Evolutionary conservation across 2,797 vertebrate species (phyloP).

Genomic region (Erithacus rubecula): DNA sequence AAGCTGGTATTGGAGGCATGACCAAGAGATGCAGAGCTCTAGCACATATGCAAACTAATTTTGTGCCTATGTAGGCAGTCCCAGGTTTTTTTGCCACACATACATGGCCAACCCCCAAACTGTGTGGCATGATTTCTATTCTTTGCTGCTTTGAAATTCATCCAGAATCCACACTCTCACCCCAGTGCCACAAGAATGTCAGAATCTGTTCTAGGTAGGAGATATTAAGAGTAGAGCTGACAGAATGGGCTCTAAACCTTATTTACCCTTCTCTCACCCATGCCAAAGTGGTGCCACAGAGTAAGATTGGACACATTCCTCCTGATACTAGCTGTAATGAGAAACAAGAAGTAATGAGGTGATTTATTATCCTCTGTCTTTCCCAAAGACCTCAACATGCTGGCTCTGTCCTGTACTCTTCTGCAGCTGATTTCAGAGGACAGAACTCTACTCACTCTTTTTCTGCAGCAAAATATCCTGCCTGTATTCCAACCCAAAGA

Average conservation of each 20-base stretch:
- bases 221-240: neutral
- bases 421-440: neutral
- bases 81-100: neutral
- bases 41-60: neutral
- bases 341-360: constrained; percentile 28
- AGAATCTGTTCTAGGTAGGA: neutral
- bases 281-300: accelerated
- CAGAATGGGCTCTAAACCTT: constrained; percentile 1
- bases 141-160: neutral
- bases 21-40: neutral
- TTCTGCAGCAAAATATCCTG: neutral
- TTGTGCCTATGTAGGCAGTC: neutral
- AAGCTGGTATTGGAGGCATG: neutral
- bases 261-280: neutral
- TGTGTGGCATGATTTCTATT: neutral
- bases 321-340: neutral
- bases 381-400: neutral
- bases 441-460: neutral
- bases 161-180: neutral
- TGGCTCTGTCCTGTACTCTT: neutral
- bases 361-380: constrained; percentile 31
- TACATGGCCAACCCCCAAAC: neutral
- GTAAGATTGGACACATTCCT: neutral
- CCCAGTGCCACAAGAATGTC: neutral
- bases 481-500: neutral